These are phyloP conservation scores for Ceratina calcarata DNA, from an alignment of 1,140 invertebrate genomes.

Conservation along the genomic window DNA sequence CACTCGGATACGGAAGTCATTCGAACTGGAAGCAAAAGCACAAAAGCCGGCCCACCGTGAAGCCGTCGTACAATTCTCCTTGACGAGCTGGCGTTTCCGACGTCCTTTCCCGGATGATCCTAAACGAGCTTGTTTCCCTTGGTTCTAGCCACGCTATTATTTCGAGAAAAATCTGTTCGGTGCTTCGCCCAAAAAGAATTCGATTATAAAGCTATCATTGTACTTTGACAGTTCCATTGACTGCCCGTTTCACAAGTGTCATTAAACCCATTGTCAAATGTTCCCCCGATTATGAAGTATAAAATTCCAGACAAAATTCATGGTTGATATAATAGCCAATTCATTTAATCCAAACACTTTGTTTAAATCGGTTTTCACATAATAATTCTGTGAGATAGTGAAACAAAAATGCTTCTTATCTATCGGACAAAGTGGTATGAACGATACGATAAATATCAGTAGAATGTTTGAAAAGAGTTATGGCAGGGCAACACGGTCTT, in stretches of 20 bases:
- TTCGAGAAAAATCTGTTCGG: neutral
- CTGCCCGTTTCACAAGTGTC: no score
- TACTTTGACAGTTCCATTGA: neutral
- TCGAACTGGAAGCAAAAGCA: constrained; percentile 40
- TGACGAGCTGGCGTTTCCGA: constrained; percentile 39
- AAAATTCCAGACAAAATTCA: no score
- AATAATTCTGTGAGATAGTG: neutral
- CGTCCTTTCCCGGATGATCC: constrained; percentile 34
- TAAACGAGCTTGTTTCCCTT: neutral
- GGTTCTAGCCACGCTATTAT: neutral
- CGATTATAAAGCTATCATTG: constrained; percentile 3
- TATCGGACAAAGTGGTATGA: neutral
- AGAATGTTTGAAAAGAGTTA: neutral
- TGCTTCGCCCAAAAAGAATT: neutral
- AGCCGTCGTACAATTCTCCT: constrained; percentile 54
- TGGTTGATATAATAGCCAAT: no score
- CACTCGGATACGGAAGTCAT: constrained; percentile 65
- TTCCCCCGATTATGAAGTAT: no score
- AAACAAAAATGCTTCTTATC: neutral
- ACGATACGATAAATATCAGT: no score
- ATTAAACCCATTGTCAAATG: no score
- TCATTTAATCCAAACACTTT: no score
- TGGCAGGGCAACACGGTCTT: neutral
- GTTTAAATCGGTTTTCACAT: no score
- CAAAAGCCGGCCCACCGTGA: constrained; percentile 40